Base-by-base conservation (phyloP, 2,113 vertebrate genomes). In the Procapra przewalskii region DNA sequence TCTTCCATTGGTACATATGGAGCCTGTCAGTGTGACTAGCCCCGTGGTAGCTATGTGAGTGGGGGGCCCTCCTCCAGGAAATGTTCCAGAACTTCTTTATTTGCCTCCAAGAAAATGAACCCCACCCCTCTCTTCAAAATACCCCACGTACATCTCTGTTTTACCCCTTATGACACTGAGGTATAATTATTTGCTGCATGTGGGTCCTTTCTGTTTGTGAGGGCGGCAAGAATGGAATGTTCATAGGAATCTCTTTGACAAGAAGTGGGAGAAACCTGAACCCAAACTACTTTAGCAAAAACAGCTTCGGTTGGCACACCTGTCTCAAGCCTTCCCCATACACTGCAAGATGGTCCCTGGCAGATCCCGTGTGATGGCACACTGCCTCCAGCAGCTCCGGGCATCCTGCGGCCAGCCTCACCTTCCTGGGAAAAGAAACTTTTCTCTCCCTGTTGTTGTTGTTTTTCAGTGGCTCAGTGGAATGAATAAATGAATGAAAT, bases 271-370 rank as follows among this genome's bases (percentile, higher is more conserved):
- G 16, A n/a, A 75, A 48, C 21, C n/a, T 7, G 77, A 33, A 64
- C 13, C 16, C 19, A 62, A 33, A 59, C 45, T 45, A 43, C 79
- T 87, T 93, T 5, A 52, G 54, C 36, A 17, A 25, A 23, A 27
- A 23, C 11, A 14, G 40, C 43, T 17, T 33, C 0, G 16, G 57
- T 84, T 94, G 36, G 10, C 12, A 50, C 21, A 3, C 50, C 77
- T 60, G n/a, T 50, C 5, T 4, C 1, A 31, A 75, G 45, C 55
- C 21, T 29, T 62, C 43, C 29, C n/a, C 10, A 1, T 31, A 45
- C 1, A 3, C 4, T 29, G 4, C 50, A 17, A 11, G 55, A n/a
- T 6, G 23, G 45, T 21, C 1, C 0, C 54, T 16, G 84, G 84
- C 52, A 17, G 67, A 27, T 4, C 27, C 23, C 23, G 1, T 1